Evolutionary conservation across 2,888 invertebrate genomes (phyloP), one percentile per base, ranked within the genome.

Genomic region (Microplitis deprimator): DNA sequence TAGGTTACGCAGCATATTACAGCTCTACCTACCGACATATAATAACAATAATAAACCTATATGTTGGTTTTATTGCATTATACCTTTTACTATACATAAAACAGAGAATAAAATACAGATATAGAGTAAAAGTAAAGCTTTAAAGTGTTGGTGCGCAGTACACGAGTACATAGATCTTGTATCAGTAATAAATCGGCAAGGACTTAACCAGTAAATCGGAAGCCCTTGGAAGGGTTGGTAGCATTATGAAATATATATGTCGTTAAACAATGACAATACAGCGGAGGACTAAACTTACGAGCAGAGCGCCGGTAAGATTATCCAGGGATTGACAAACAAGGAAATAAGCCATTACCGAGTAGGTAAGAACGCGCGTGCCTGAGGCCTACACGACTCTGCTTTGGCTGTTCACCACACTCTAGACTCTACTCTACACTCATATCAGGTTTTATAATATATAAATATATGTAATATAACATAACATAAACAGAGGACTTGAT

Each of bases 261-360:
- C 79, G 81, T 83, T 84, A 81, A 75, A 77, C 78, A 80, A 77
- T 80, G 82, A 83, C 83, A 84, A 82, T 81, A 79, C 80, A 76
- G 79, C 77, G 77, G 71, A 77, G 69, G 77, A 76, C 65, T 60
- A 29, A 29, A 73, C 74, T 70, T 73, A 73, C 69, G 62, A 68
- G 71, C 69, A 61, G 76, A 16, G 72, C 71, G 61, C 77, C 20
- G 20, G 71, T 71, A 64, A 78, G 77, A 83, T 83, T 81, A 82
- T 62, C 73, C 61, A 70, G 77, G 78, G 79, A 83, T 82, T 82
- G 82, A 83, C 83, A 82, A 83, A 83, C 83, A 83, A 83, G 83
- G 83, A 84, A 83, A 83, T 83, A 81, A 83, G 77, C 80, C 81
- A 83, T 83, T 81, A 82, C 75, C 61, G 73, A 59, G 77, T 77